phyloP scores from a whole-genome alignment of 2,797 vertebrate species.

The Dendrocincla fuliginosa region DNA sequence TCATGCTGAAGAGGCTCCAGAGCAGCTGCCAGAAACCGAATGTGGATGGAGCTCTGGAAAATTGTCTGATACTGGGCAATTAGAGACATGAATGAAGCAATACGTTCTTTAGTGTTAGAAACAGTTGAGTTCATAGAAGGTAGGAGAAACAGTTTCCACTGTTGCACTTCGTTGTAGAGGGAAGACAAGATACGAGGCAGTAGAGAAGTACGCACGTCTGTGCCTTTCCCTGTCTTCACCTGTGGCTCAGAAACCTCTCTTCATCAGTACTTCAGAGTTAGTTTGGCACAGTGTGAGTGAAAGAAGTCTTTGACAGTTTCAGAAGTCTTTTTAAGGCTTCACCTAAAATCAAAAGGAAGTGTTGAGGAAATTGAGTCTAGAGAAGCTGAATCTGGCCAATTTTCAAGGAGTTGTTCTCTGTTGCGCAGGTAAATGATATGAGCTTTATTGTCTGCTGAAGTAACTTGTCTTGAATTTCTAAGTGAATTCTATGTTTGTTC shows the following conservation, averaged over 20 bases:
- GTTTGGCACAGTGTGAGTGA: not conserved
- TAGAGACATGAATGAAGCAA: not conserved
- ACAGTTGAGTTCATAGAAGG: not conserved
- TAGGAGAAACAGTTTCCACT: not conserved
- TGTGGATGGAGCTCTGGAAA: not conserved
- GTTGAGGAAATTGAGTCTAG: not conserved
- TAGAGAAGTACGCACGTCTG: not conserved
- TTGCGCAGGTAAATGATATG: not conserved
- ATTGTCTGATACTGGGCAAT: not conserved
- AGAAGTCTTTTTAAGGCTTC: not conserved
- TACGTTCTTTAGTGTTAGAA: not conserved
- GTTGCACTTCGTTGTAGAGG: not conserved
- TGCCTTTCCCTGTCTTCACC: not conserved
- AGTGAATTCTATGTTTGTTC: constrained; percentile 10
- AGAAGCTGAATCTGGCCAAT: constrained; percentile 1
- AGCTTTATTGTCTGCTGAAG: constrained; percentile 9
- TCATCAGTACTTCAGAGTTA: not conserved
- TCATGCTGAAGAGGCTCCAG: not conserved
- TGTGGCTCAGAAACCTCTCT: not conserved
- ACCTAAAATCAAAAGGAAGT: not conserved
- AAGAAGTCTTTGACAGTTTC: not conserved
- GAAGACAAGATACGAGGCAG: not conserved
- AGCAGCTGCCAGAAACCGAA: not conserved
- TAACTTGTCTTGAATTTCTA: constrained; percentile 7
- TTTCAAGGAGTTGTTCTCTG: not conserved